phyloP scores from a whole-genome alignment of 2,888 invertebrate genomes.

The Sisyra nigra region DNA sequence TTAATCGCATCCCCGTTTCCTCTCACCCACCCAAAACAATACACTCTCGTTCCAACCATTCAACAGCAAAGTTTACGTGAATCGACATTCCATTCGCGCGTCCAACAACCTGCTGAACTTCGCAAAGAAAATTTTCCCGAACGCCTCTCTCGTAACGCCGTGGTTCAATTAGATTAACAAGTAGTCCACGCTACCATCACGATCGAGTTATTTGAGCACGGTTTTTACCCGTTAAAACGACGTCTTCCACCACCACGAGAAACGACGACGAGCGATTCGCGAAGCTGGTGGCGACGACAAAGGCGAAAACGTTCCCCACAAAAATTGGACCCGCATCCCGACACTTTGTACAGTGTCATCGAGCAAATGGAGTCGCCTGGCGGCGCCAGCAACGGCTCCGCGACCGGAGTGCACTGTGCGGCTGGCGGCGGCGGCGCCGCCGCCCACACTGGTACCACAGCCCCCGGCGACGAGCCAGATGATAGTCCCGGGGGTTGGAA shows the following conservation, averaged over 20 bases:
- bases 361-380: conserved; percentile 8
- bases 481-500: conserved; percentile 41
- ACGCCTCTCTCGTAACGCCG: too few species aligned
- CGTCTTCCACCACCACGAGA: conserved; percentile 2
- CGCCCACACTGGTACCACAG: conserved; percentile 33
- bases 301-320: too few species aligned
- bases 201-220: conserved; percentile 7
- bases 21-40: too few species aligned
- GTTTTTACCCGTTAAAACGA: conserved; percentile 7
- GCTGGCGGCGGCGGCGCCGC: conserved; percentile 34
- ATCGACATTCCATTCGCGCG: too few species aligned
- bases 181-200: neutral
- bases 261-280: neutral
- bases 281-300: neutral
- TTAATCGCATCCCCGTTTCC: too few species aligned
- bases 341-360: conserved; percentile 7
- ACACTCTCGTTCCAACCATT: too few species aligned
- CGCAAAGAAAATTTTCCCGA: too few species aligned
- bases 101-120: too few species aligned
- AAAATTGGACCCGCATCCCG: conserved; percentile 3
- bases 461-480: conserved; percentile 34
- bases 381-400: conserved; percentile 9
- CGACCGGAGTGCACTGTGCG: conserved; percentile 29
- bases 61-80: too few species aligned
- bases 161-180: too few species aligned